Base-by-base conservation (phyloP, 2,113 vertebrate genomes). In the Pseudopodoces humilis region DNA sequence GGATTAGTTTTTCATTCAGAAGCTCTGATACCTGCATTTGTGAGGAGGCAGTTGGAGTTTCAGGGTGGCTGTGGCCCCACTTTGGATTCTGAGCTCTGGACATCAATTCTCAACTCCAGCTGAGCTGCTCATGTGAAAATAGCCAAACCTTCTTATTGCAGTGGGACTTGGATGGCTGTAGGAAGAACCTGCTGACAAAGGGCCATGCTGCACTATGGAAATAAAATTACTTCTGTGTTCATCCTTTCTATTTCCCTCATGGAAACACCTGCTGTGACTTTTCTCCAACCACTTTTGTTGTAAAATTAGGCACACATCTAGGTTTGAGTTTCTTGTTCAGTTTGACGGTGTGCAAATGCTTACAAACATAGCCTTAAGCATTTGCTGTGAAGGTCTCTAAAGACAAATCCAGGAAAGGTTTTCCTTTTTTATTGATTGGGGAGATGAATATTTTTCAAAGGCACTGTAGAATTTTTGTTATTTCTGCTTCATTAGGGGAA, bases 401-500 rank as follows among this genome's bases (percentile, higher is more conserved):
- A 84, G 39, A 71, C 60, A 93, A 69, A 60, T 72, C 27, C 46
- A 65, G 33, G 4, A 41, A 28, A 3, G 4, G 0, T 78, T 64
- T 91, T 60, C 46, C 52, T 58, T 83, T 90, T 80, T 80, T 19
- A 12, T 13, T 47, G 13, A 14, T 68, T 14, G 6, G 13, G 17
- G 10, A 22, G 41, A 68, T 21, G 12, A 24, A 24, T 27, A 75
- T 70, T 75, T 90, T 93, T 85, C 41, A 74, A 80, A 86, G 44
- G 19, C n/a, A 20, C 5, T 86, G 35, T 70, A 44, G 64, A 64
- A 87, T 94, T 93, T 93, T 47, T 86, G 41, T 74, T 76, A 46
- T 90, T 95, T 93, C 94, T 89, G 50, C 75, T 93, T 91, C 35
- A 76, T 85, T 75, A 79, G 43, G 69, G 63, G 41, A 68, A 94